These are phyloP conservation scores for Dynastes maya DNA, from an alignment of 2,888 invertebrate genomes.

Conservation along the genomic window DNA sequence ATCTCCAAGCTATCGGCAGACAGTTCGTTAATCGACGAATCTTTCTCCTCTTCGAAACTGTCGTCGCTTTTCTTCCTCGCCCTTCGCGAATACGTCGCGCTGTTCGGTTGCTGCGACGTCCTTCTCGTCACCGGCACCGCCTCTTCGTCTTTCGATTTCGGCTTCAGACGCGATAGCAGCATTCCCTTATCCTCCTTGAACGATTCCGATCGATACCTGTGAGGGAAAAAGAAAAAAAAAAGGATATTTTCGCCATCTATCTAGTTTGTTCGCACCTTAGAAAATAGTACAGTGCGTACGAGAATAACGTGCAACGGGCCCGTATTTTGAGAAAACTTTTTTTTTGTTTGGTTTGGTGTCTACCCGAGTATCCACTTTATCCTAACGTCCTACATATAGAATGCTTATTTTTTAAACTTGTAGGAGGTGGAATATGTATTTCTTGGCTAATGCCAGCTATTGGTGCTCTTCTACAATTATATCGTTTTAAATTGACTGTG, in stretches of 20 bases:
- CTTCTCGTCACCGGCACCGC: conserved; percentile 51
- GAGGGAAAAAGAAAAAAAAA: neutral
- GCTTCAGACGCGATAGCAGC: conserved; percentile 70
- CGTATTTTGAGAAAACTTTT: too few species aligned
- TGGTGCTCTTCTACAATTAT: too few species aligned
- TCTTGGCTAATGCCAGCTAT: too few species aligned
- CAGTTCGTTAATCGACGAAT: conserved; percentile 1
- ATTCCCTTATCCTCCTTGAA: conserved; percentile 78
- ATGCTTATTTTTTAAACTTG: too few species aligned
- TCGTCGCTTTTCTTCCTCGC: conserved; percentile 16
- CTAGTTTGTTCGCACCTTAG: too few species aligned
- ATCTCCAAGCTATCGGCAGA: conserved; percentile 48
- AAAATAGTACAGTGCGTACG: too few species aligned
- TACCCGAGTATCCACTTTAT: neutral
- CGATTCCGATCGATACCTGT: conserved; percentile 83
- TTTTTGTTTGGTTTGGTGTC: too few species aligned
- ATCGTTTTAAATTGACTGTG: too few species aligned
- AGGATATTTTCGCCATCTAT: too few species aligned
- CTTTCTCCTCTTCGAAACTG: conserved; percentile 55
- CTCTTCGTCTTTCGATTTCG: conserved; percentile 63
- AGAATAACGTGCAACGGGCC: too few species aligned
- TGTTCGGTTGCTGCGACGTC: conserved; percentile 65
- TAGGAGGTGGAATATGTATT: too few species aligned
- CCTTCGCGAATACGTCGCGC: conserved; percentile 1
- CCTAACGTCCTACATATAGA: too few species aligned